Evolutionary conservation across 92 coral and sea anemone genomes (phyloP).

Genomic region (Siderastrea radians): DNA sequence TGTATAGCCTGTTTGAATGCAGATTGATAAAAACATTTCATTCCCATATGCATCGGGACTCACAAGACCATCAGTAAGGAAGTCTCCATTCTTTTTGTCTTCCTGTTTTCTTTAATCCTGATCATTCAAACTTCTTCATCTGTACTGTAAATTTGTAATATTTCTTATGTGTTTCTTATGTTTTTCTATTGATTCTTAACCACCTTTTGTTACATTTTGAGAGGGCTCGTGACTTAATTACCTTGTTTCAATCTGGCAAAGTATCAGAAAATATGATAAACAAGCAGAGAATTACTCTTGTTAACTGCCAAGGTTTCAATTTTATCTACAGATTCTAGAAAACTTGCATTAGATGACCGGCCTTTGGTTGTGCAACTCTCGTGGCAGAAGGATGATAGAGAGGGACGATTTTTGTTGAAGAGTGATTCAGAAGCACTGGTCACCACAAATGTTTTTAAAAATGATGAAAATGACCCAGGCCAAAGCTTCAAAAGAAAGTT

Average conservation of each 20-base stretch:
- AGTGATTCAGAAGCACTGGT: constrained; percentile 92
- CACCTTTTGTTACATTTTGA: too few relatives aligned
- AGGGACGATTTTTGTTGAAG: constrained; percentile 94
- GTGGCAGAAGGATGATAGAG: constrained; percentile 94
- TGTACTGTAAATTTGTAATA: too few relatives aligned
- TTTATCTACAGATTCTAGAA: constrained; percentile 76
- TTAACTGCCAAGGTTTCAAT: neutral
- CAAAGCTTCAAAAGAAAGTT: constrained; percentile 85
- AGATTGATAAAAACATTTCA: too few relatives aligned
- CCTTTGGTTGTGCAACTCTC: constrained; percentile 92
- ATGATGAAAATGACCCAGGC: constrained; percentile 64
- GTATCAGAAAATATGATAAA: neutral
- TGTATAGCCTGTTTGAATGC: too few relatives aligned
- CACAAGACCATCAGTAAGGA: too few relatives aligned
- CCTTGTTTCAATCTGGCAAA: neutral
- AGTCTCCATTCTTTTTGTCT: too few relatives aligned
- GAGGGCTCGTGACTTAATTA: too few relatives aligned
- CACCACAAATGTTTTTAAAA: constrained; percentile 76
- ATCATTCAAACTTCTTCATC: too few relatives aligned
- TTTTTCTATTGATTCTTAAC: too few relatives aligned
- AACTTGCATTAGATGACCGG: constrained; percentile 70
- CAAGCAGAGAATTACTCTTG: neutral
- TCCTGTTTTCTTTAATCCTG: too few relatives aligned
- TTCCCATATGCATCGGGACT: too few relatives aligned
- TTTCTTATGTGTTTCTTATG: too few relatives aligned